Base-by-base conservation (phyloP, 1,140 invertebrate genomes). In the Ganaspis sp. region DNA sequence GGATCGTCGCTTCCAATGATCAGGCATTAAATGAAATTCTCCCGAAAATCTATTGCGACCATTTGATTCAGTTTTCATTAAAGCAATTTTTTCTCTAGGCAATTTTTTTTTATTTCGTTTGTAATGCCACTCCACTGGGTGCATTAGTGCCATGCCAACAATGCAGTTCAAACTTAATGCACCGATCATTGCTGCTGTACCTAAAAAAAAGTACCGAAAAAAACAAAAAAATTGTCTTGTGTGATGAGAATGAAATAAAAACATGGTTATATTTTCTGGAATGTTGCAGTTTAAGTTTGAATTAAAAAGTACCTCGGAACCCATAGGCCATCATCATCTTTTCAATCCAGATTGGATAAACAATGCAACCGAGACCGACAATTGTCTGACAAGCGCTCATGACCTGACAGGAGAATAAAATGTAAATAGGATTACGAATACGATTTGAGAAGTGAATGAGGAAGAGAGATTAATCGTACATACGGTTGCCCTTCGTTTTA, bases 351-450 rank as follows among this genome's bases (percentile, higher is more conserved):
- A 86, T 86, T 0, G 90, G 90, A 84, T 90, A 91, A 1, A 88
- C 71, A 1, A 90, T 91, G 17, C 84, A 84, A 38, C 90, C 89
- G 4, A 91, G 73, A 9, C 86, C 89, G 58, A 90, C 83, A 5
- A 91, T 84, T 0, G 87, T 86, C 81, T 91, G 90, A 5, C 87
- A 81, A n/a, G 84, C 84, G 38, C 86, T 88, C 89, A 91, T 90
- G 0, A 91, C 84, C 90, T 91, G 40, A 11, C 42, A 64, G 29
- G 29, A 69, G 17, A 53, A n/a, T 42, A 70, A 37, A 76, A 83
- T 74, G 26, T 26, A 73, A 73, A 73, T 73, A 23, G 9, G 45
- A 73, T 73, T 54, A 73, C 29, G 34, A 54, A 53, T 73, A 58
- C 8, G 19, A 73, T 53, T 73, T 21, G 3, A 73, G 69, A 29